Percentiles rank a stretch among this genome's conserved stretches.
Evolutionary conservation across 2,113 vertebrate species (phyloP).

Genomic region (Seriola aureovittata): DNA sequence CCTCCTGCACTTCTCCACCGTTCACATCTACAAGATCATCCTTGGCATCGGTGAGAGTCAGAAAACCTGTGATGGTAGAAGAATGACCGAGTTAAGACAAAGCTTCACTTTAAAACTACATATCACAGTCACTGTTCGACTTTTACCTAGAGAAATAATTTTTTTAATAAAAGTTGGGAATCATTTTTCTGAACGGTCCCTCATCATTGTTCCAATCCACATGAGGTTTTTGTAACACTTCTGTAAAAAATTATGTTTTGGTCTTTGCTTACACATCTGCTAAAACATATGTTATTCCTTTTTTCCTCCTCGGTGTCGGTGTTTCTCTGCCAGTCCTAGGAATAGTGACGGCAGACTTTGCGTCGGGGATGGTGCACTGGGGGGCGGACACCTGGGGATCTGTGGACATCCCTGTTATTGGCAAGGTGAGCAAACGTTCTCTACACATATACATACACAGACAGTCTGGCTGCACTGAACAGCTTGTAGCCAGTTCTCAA

Average conservation of each 20-base stretch:
- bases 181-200: background rate
- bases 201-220: background rate
- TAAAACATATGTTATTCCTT: constrained; percentile 6
- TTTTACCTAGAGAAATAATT: background rate
- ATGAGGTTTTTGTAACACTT: background rate
- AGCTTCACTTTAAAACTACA: background rate
- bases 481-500: background rate
- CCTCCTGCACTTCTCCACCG: constrained; percentile 80
- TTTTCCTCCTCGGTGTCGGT: background rate
- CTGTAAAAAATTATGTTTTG: background rate
- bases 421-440: constrained; percentile 80
- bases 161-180: no score
- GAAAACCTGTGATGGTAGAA: background rate
- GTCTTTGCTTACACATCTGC: constrained; percentile 9
- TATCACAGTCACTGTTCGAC: background rate
- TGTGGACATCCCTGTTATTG: constrained; percentile 90
- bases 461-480: background rate
- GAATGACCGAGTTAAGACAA: background rate
- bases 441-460: constrained; percentile 2
- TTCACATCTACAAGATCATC: constrained; percentile 81
- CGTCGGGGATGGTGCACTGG: constrained; percentile 86
- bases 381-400: constrained; percentile 90
- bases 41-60: constrained; percentile 66
- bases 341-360: constrained; percentile 90
- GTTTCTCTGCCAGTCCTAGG: constrained; percentile 80